Conservation (phyloP, 2,113 vertebrate species). For the Patagioenas fasciata region DNA sequence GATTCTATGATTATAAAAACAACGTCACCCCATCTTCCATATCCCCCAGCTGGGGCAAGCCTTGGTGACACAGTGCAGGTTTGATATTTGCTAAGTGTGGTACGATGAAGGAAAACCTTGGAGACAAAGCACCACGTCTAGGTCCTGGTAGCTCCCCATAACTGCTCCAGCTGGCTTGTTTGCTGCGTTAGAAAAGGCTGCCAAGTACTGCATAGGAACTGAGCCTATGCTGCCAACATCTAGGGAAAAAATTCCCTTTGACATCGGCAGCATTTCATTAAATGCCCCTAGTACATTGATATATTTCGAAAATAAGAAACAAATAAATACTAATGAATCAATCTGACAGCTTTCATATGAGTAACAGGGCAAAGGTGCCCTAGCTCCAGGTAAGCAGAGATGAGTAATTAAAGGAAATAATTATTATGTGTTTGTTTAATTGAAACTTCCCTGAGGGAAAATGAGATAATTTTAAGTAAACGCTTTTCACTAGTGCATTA, state of each 20-base stretch:
- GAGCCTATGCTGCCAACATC: background rate
- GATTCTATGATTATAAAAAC: background rate
- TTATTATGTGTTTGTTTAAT: slow-evolving; percentile 63
- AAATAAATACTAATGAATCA: slow-evolving; percentile 45
- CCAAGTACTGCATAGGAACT: background rate
- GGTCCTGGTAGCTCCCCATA: background rate
- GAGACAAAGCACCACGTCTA: background rate
- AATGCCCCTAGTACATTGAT: background rate
- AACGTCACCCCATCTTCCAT: background rate
- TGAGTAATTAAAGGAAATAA: slow-evolving; percentile 70
- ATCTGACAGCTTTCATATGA: slow-evolving; percentile 51
- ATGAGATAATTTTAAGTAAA: slow-evolving; percentile 37
- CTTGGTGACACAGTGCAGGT: rapidly evolving
- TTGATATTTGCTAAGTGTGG: background rate
- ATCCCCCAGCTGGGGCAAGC: background rate
- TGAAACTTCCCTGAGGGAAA: slow-evolving; percentile 41
- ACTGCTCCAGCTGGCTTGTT: background rate
- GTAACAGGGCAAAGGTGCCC: slow-evolving; percentile 45
- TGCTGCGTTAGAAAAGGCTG: background rate
- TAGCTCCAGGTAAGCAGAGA: slow-evolving; percentile 61
- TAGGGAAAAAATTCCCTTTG: background rate
- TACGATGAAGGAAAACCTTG: background rate
- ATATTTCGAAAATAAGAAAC: background rate
- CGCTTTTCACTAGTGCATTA: slow-evolving; percentile 32
- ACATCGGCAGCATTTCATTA: background rate